Evolutionary conservation across 2,797 vertebrate genomes (phyloP).

Genomic region (Leptoclinus maculatus): DNA sequence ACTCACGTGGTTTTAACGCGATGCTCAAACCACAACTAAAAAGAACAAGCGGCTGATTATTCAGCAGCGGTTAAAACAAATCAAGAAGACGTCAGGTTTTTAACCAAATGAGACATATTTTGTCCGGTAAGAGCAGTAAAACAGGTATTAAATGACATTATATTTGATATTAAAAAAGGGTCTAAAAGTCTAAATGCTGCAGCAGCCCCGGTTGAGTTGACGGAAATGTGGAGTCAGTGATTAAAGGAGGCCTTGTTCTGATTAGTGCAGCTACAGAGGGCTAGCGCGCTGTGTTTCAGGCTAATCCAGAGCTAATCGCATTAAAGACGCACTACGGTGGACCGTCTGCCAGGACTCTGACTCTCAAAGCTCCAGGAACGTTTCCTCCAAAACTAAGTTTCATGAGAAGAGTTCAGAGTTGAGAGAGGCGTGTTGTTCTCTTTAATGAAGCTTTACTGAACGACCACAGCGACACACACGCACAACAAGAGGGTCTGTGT

Average conservation of each 20-base stretch:
- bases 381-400: neutral
- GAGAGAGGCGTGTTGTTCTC: neutral
- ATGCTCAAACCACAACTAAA: neutral
- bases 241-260: conserved; percentile 42
- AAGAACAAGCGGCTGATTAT: neutral
- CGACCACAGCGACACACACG: neutral
- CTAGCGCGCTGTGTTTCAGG: conserved; percentile 40
- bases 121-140: neutral
- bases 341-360: conserved; percentile 19
- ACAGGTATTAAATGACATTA: neutral
- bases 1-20: neutral
- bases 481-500: conserved; percentile 43
- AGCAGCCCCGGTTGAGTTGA: no score
- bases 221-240: conserved; percentile 5
- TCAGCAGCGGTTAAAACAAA: neutral
- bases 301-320: conserved; percentile 79
- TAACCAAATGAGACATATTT: neutral
- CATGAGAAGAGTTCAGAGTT: neutral
- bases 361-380: neutral
- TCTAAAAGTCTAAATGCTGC: no score
- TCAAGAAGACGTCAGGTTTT: neutral
- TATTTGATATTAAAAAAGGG: neutral
- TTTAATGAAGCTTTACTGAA: conserved; percentile 14
- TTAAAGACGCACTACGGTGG: conserved; percentile 60
- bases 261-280: conserved; percentile 36